Evolutionary conservation across 92 coral and sea anemone species (phyloP).

Genomic region (Pocillopora grandis): DNA sequence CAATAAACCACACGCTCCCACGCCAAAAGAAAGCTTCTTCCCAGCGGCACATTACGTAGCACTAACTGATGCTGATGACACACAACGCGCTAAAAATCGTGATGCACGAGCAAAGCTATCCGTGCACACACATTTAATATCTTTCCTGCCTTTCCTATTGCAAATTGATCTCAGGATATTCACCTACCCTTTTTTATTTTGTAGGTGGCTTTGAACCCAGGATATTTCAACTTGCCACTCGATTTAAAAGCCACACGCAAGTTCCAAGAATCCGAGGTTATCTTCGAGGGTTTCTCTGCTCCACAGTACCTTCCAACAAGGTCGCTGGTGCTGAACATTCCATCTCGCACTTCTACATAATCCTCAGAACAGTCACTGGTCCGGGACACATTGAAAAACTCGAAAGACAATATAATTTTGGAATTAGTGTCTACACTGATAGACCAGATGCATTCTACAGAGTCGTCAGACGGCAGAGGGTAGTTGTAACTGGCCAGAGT

Average conservation of each 20-base stretch:
- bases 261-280: constrained; percentile 28
- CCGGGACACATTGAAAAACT: constrained; percentile 30
- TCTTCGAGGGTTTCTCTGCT: constrained; percentile 5
- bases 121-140: neutral
- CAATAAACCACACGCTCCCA: too few relatives aligned
- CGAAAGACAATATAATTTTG: constrained; percentile 31
- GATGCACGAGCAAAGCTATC: neutral
- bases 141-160: neutral
- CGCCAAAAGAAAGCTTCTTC: too few relatives aligned
- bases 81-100: too few relatives aligned
- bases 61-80: too few relatives aligned
- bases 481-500: constrained; percentile 53
- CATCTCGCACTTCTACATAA: constrained; percentile 50
- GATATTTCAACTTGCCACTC: constrained; percentile 4
- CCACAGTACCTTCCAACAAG: constrained; percentile 35
- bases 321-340: constrained; percentile 16
- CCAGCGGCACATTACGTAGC: too few relatives aligned
- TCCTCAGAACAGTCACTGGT: constrained; percentile 39
- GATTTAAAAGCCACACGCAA: constrained; percentile 44
- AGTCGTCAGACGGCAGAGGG: constrained; percentile 44
- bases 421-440: constrained; percentile 26
- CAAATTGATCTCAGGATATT: neutral
- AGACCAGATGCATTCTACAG: constrained; percentile 9
- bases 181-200: neutral
- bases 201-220: constrained; percentile 18